These are phyloP conservation scores for Eilema sororculum DNA, from an alignment of 2,888 invertebrate genomes.

Conservation along the genomic window DNA sequence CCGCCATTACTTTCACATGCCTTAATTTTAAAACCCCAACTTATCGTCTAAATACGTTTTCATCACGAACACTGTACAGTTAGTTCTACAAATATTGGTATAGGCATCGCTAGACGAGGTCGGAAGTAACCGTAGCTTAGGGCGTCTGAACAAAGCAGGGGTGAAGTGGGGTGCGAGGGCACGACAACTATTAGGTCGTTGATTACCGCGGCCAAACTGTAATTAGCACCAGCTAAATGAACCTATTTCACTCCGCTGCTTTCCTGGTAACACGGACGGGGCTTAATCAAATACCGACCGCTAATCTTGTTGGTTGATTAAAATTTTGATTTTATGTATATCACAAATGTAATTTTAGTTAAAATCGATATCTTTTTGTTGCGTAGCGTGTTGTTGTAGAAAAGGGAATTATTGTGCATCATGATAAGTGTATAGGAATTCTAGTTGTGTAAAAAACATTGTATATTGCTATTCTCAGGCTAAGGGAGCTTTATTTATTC, in stretches of 20 bases:
- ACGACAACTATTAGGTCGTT: slow-evolving; percentile 74
- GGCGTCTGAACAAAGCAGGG: slow-evolving; percentile 53
- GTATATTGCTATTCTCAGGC: too few species aligned
- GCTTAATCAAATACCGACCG: slow-evolving; percentile 62
- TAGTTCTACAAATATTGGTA: slow-evolving; percentile 42
- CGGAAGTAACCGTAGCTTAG: slow-evolving; percentile 49
- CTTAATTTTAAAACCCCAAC: background rate
- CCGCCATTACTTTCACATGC: background rate
- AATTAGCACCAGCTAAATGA: slow-evolving; percentile 82
- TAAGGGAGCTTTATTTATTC: background rate
- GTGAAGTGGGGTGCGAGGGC: slow-evolving; percentile 52
- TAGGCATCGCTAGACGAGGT: slow-evolving; percentile 42
- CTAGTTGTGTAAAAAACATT: background rate
- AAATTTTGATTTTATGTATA: slow-evolving; percentile 9
- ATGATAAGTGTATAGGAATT: background rate
- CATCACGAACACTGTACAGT: slow-evolving; percentile 1
- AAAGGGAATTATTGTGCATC: background rate
- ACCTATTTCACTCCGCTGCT: slow-evolving; percentile 73
- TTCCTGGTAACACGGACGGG: slow-evolving; percentile 65
- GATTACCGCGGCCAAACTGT: slow-evolving; percentile 74
- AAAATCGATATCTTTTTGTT: background rate
- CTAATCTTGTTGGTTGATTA: slow-evolving; percentile 37
- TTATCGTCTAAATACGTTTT: background rate
- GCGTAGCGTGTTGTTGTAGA: background rate
- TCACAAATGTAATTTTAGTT: background rate